A percentile compares a stretch with the other conserved stretches of the same genome.
Evolutionary conservation across 30 jellyfish, hydroid and myxozoan species (phyloP).

Genomic region (Aurelia sp.): DNA sequence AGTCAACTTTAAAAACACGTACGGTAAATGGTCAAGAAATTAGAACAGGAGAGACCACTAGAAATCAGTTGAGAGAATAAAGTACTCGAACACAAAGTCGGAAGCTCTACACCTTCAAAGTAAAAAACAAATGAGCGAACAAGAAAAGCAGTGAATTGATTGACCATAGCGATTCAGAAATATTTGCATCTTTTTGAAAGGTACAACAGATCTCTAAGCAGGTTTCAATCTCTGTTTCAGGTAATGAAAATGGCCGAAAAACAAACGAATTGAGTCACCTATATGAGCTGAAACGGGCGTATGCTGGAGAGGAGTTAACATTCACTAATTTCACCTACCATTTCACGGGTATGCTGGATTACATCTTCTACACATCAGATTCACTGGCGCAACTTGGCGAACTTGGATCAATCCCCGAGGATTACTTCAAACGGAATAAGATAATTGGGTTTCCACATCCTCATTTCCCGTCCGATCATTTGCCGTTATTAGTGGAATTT

Average conservation of each 20-base stretch:
- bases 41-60: too few relatives aligned
- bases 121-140: too few relatives aligned
- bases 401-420: constrained; percentile 85
- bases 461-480: constrained; percentile 95
- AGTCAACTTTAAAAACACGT: too few relatives aligned
- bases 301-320: constrained; percentile 77
- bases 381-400: constrained; percentile 81
- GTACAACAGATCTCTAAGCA: too few relatives aligned
- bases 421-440: constrained; percentile 81
- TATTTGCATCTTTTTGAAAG: too few relatives aligned
- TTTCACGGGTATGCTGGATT: constrained; percentile 91
- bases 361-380: constrained; percentile 87
- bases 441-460: constrained; percentile 98
- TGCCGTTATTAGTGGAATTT: constrained; percentile 90
- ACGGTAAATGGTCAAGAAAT: too few relatives aligned
- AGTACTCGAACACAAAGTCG: too few relatives aligned
- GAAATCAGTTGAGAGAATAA: too few relatives aligned
- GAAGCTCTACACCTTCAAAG: too few relatives aligned
- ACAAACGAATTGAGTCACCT: constrained; percentile 80
- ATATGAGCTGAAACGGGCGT: constrained; percentile 77
- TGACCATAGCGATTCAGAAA: too few relatives aligned
- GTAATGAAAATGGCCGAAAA: constrained; percentile 73
- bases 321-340: constrained; percentile 93
- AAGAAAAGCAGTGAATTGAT: too few relatives aligned
- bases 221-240: neutral